A percentile compares a stretch with the other conserved stretches of the same genome.
Evolutionary conservation across 1,140 invertebrate genomes (phyloP).

Genomic region (Heliconius hewitsoni): DNA sequence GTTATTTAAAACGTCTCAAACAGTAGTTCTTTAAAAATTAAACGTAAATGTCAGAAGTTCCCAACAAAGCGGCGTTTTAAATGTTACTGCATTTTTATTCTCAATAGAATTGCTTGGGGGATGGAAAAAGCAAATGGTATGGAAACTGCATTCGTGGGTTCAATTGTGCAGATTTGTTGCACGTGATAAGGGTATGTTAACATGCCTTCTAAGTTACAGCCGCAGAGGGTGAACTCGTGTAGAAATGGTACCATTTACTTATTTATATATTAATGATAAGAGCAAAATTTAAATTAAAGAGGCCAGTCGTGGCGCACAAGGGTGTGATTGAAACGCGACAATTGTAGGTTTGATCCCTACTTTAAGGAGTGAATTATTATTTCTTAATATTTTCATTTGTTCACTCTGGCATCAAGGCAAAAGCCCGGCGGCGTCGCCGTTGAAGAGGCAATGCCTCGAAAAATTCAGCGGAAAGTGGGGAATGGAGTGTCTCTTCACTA

Average conservation of each 20-base stretch:
- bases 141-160: slow-evolving; percentile 33
- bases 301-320: too few relatives aligned
- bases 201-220: slow-evolving; percentile 32
- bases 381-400: too few relatives aligned
- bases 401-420: too few relatives aligned
- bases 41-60: slow-evolving; percentile 25
- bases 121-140: slow-evolving; percentile 16
- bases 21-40: slow-evolving; percentile 26
- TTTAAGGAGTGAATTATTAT: too few relatives aligned
- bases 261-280: too few relatives aligned
- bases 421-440: too few relatives aligned
- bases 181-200: slow-evolving; percentile 38
- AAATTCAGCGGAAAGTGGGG: too few relatives aligned
- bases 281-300: too few relatives aligned
- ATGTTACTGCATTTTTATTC: slow-evolving; percentile 17
- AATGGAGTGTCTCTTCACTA: too few relatives aligned
- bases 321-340: too few relatives aligned
- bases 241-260: not conserved
- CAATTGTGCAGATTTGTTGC: slow-evolving; percentile 43
- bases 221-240: not conserved
- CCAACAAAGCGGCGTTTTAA: slow-evolving; percentile 28
- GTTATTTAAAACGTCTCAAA: slow-evolving; percentile 25
- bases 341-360: too few relatives aligned
- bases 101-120: slow-evolving; percentile 26
- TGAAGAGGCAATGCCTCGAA: too few relatives aligned